phyloP scores from a whole-genome alignment of 2,113 vertebrate species.

The Ammospiza nelsoni region DNA sequence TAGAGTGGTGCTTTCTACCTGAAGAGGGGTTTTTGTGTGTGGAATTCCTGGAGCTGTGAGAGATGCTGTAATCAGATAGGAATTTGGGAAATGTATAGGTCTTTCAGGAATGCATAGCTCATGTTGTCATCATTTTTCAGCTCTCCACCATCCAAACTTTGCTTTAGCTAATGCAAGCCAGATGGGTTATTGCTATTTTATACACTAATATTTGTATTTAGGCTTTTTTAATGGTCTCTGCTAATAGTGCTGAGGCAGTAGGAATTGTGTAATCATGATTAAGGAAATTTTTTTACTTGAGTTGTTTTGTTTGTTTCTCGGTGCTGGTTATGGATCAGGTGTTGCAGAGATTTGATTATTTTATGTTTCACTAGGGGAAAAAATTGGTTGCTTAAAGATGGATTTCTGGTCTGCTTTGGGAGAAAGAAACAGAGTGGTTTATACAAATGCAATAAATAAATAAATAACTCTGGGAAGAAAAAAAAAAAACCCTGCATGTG shows the following conservation, averaged over 20 bases:
- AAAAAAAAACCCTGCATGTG: background rate
- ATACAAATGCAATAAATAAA: slow-evolving; percentile 43
- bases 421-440: background rate
- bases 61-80: background rate
- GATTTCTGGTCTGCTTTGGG: background rate
- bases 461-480: slow-evolving; percentile 5
- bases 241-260: background rate
- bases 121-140: background rate
- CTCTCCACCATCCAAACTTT: background rate
- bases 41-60: background rate
- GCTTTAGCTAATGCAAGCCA: background rate
- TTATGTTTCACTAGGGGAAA: background rate
- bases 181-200: background rate
- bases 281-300: background rate
- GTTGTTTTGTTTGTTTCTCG: background rate
- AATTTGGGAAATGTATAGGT: slow-evolving; percentile 7
- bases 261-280: slow-evolving; percentile 36
- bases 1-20: background rate
- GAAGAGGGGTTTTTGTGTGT: background rate
- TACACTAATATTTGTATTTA: background rate
- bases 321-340: background rate
- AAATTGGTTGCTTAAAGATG: background rate
- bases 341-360: background rate
- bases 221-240: background rate
- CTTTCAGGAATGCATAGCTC: background rate